Evolutionary conservation across 2,797 vertebrate species (phyloP).

Genomic region (Schizopygopsis pylzovi): DNA sequence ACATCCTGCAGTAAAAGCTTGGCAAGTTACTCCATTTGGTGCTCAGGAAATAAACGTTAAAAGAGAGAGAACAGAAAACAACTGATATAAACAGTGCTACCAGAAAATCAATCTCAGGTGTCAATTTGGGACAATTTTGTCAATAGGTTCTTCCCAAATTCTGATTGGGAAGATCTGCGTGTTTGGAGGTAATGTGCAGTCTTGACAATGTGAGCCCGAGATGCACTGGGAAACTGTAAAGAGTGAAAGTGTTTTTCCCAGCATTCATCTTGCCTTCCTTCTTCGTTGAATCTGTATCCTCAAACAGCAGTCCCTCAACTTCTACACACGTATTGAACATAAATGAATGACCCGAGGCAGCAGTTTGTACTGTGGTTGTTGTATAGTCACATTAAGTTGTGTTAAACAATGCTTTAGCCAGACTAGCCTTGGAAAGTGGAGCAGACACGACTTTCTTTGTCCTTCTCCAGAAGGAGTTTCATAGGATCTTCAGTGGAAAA

Average conservation of each 20-base stretch:
- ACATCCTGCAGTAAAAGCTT: conserved; percentile 92
- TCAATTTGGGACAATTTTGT: background rate
- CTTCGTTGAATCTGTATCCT: background rate
- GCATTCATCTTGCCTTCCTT: background rate
- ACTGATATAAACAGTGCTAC: background rate
- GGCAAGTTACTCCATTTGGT: conserved; percentile 86
- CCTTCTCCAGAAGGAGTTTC: background rate
- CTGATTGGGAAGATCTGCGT: background rate
- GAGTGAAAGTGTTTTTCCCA: background rate
- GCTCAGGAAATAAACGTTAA: conserved; percentile 52
- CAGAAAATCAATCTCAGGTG: background rate
- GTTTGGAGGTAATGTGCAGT: background rate
- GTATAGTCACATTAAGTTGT: background rate
- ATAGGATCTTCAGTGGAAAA: background rate
- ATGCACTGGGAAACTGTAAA: conserved; percentile 5
- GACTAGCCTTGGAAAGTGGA: background rate
- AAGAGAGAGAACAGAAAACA: background rate
- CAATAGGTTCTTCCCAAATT: background rate
- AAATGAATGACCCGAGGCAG: background rate
- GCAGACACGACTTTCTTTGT: background rate
- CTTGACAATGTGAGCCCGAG: background rate
- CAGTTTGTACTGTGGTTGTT: background rate
- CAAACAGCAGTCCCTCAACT: background rate
- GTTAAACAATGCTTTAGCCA: background rate
- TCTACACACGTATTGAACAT: background rate